Conservation (phyloP, 2,797 vertebrate species). For the Hozukius guyotensis region DNA sequence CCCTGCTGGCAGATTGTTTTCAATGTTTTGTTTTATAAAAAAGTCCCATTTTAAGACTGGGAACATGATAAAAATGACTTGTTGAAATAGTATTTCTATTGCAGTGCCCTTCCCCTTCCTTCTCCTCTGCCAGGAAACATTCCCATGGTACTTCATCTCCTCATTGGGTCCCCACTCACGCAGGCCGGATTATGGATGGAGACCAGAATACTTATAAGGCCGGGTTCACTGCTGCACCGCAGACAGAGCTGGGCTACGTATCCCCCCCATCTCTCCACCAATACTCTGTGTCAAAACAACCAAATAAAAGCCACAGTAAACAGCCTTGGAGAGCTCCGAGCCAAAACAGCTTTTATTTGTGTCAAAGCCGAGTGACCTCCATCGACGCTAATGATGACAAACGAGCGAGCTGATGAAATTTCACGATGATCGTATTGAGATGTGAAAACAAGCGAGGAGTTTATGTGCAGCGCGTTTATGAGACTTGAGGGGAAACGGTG, state of each 20-base stretch:
- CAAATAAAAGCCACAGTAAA: slow-evolving; percentile 41
- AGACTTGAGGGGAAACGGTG: slow-evolving; percentile 44
- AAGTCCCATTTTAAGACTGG: slow-evolving; percentile 4
- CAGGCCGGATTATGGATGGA: slow-evolving; percentile 65
- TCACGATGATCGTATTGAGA: slow-evolving; percentile 47
- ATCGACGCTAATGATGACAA: slow-evolving; percentile 68
- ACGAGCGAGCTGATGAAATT: slow-evolving; percentile 67
- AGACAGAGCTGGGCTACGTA: slow-evolving; percentile 20
- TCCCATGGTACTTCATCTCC: slow-evolving; percentile 69
- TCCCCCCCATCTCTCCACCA: slow-evolving; percentile 22
- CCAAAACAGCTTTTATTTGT: slow-evolving; percentile 31
- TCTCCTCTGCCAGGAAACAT: slow-evolving; percentile 49
- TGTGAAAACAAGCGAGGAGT: slow-evolving; percentile 51
- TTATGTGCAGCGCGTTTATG: slow-evolving; percentile 45
- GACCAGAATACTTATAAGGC: slow-evolving; percentile 72
- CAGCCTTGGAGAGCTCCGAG: neutral
- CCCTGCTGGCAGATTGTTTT: slow-evolving; percentile 34
- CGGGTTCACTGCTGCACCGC: slow-evolving; percentile 50
- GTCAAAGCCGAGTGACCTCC: slow-evolving; percentile 48
- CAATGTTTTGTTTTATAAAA: slow-evolving; percentile 28
- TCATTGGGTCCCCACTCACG: slow-evolving; percentile 69
- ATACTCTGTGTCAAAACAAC: slow-evolving; percentile 39
- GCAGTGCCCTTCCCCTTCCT: slow-evolving; percentile 24
- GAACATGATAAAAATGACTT: slow-evolving; percentile 37
- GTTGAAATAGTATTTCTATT: slow-evolving; percentile 24